These are phyloP conservation scores for Pristionchus arcanus DNA, from an alignment of 2,888 invertebrate genomes.

Conservation along the genomic window DNA sequence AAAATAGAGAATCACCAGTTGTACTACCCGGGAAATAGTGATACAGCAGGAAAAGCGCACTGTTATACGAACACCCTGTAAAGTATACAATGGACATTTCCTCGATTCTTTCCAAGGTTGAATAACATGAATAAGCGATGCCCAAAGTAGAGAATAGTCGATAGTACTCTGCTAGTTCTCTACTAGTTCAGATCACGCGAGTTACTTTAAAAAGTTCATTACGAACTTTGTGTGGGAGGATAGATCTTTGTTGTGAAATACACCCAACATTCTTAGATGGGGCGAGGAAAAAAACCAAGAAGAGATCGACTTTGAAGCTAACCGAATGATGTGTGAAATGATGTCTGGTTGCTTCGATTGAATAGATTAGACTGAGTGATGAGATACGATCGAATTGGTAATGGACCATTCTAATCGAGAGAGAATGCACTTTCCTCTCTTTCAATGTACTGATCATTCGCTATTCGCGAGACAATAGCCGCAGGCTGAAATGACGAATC, in stretches of 20 bases:
- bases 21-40: not conserved
- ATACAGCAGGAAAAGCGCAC: constrained; percentile 2
- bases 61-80: constrained; percentile 27
- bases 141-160: constrained; percentile 5
- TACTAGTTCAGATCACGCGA: not conserved
- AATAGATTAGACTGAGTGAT: constrained; percentile 11
- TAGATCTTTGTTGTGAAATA: not conserved
- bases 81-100: constrained; percentile 34
- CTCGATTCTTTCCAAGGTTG: constrained; percentile 11
- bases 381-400: constrained; percentile 11
- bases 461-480: not conserved
- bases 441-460: not conserved
- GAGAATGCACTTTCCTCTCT: not conserved
- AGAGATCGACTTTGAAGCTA: constrained; percentile 22
- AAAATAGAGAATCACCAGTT: not conserved
- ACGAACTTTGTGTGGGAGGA: constrained; percentile 2
- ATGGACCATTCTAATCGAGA: not conserved
- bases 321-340: constrained; percentile 34
- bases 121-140: constrained; percentile 27
- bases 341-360: not conserved
- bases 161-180: not conserved
- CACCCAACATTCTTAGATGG: constrained; percentile 19
- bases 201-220: not conserved
- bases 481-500: constrained; percentile 5
- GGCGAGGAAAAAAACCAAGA: constrained; percentile 8